Percentiles rank a stretch among this genome's conserved stretches.
phyloP scores from a whole-genome alignment of 2,888 invertebrate genomes.

The Drosophila merina region DNA sequence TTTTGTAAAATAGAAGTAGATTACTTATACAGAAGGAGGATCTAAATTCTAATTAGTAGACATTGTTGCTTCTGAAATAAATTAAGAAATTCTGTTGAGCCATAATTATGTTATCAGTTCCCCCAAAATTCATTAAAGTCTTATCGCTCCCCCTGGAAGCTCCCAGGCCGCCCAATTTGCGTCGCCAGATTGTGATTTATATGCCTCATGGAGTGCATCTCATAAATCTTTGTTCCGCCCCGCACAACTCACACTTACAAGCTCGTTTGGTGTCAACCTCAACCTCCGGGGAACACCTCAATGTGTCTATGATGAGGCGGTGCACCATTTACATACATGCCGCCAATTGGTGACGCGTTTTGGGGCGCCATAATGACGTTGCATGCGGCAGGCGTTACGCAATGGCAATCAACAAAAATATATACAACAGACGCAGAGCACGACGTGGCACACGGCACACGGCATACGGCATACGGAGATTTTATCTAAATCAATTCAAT shows the following conservation, averaged over 20 bases:
- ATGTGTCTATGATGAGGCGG: slow-evolving; percentile 39
- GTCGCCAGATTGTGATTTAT: slow-evolving; percentile 45
- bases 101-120: slow-evolving; percentile 3
- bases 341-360: slow-evolving; percentile 31
- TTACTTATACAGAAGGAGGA: background rate
- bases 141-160: slow-evolving; percentile 11
- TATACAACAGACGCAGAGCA: slow-evolving; percentile 35
- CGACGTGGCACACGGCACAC: slow-evolving; percentile 23
- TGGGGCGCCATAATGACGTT: slow-evolving; percentile 37
- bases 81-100: background rate
- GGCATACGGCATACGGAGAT: slow-evolving; percentile 52
- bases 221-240: slow-evolving; percentile 32
- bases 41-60: background rate
- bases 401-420: slow-evolving; percentile 40
- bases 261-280: slow-evolving; percentile 41
- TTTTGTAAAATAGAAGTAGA: background rate
- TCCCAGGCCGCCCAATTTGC: slow-evolving; percentile 7
- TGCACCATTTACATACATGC: slow-evolving; percentile 38
- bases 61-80: background rate
- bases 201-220: slow-evolving; percentile 31
- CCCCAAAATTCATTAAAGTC: slow-evolving; percentile 31
- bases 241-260: slow-evolving; percentile 27
- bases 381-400: slow-evolving; percentile 37
- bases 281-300: slow-evolving; percentile 33
- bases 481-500: slow-evolving; percentile 76